Base-by-base conservation (phyloP, 2,113 vertebrate species). In the Microcebus tavaratra region DNA sequence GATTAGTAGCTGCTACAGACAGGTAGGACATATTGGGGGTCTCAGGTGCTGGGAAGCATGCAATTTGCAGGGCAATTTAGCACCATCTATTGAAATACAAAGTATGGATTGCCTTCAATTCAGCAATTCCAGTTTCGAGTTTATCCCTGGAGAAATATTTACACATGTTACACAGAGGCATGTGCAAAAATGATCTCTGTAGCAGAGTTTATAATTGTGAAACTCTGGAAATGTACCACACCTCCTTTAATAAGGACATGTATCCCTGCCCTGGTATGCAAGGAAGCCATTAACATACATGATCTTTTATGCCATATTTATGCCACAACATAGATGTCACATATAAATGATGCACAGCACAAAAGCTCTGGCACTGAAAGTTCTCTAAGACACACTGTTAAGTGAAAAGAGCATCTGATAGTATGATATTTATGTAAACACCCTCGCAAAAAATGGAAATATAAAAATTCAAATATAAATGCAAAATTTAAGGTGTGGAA, bases 21-120 rank as follows among this genome's bases (percentile, higher is more conserved):
- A 31, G 25, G 39, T 53, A 42, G 76, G 55, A 36, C 45, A 2
- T 8, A 12, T 1, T 18, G 29, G 8, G 50, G 48, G 55, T 67
- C 84, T 59, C 42, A 23, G n/a, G 9, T 21, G 4, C 31, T 12
- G 1, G 27, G 59, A 68, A 55, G 42, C 61, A 11, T 65, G 61
- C 36, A 59, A 36, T 45, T 17, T 20, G 20, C 36, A 92, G 86
- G 68, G 27, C 27, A 39, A 18, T 34, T 29, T 68, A 70, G 61
- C 29, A 87, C 72, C 11, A 61, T 59, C 50, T 94, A 17, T 57
- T 70, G 73, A 95, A 95, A 70, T 42, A 55, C 6, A 79, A 96
- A 80, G n/a, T 27, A 8, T 63, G 25, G 45, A 6, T 50, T 6
- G 48, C 42, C 36, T 75, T 65, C 68, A 14, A 13, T 45, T 45